phyloP scores from a whole-genome alignment of 2,888 invertebrate genomes.

The Lasioglossum calceatum region DNA sequence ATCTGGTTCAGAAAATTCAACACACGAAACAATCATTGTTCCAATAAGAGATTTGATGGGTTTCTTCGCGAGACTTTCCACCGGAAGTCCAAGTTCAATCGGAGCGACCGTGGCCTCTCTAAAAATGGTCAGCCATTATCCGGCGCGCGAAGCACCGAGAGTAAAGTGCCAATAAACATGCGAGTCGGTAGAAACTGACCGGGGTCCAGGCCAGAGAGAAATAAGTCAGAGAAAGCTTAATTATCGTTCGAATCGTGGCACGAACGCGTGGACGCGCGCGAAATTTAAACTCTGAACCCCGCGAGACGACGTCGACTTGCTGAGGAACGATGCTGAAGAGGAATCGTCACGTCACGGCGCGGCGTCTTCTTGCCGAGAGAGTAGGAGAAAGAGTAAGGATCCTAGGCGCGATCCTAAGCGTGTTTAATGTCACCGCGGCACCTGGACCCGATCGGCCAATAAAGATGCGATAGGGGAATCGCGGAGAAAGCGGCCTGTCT shows the following conservation, averaged over 20 bases:
- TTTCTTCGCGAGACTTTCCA: neutral
- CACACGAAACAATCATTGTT: neutral
- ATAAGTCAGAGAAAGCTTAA: conserved; percentile 56
- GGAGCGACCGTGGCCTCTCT: neutral
- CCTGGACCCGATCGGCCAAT: conserved; percentile 70
- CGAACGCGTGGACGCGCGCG: conserved; percentile 30
- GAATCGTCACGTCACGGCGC: conserved; percentile 41
- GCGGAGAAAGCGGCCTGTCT: conserved; percentile 74
- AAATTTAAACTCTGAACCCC: conserved; percentile 51
- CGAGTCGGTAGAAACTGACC: conserved; percentile 39
- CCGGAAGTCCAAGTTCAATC: neutral
- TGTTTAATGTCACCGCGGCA: conserved; percentile 71
- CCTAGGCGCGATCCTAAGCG: conserved; percentile 61
- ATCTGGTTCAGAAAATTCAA: too few species aligned
- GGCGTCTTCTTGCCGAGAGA: conserved; percentile 39
- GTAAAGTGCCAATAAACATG: conserved; percentile 49
- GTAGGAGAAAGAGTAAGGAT: conserved; percentile 2
- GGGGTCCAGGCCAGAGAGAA: conserved; percentile 7
- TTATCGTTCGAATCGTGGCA: conserved; percentile 45
- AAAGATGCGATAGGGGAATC: conserved; percentile 74
- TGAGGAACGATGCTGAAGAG: conserved; percentile 44
- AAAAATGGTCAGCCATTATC: neutral
- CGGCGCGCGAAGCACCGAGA: neutral
- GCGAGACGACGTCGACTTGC: conserved; percentile 19
- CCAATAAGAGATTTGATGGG: neutral